These are phyloP conservation scores for Acrocephalus arundinaceus DNA, from an alignment of 2,113 vertebrate species.

Conservation along the genomic window DNA sequence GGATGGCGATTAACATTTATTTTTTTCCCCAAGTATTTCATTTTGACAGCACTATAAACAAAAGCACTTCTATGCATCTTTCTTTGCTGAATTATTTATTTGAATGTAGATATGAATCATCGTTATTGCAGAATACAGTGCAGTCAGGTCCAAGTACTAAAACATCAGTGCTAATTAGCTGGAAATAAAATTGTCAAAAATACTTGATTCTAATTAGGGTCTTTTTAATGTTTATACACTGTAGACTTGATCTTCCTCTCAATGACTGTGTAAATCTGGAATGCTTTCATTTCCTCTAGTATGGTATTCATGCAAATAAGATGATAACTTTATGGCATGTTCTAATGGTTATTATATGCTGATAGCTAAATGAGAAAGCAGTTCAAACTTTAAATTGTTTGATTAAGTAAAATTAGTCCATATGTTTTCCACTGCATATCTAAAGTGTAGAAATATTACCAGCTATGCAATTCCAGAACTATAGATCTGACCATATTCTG, in stretches of 20 bases:
- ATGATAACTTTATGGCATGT: neutral
- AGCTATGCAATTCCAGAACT: neutral
- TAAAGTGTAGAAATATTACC: neutral
- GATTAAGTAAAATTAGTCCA: neutral
- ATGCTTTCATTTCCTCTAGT: neutral
- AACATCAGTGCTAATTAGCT: slow-evolving; percentile 65
- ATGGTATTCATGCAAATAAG: neutral
- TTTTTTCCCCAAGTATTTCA: neutral
- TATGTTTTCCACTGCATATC: neutral
- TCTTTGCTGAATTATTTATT: slow-evolving; percentile 62
- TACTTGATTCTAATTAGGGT: slow-evolving; percentile 55
- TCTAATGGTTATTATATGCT: neutral
- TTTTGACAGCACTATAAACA: slow-evolving; percentile 43
- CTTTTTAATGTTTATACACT: slow-evolving; percentile 31
- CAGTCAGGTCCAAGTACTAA: slow-evolving; percentile 31
- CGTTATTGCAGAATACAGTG: neutral
- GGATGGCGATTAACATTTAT: neutral
- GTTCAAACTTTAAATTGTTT: neutral
- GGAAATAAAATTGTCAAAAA: slow-evolving; percentile 70
- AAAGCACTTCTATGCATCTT: slow-evolving; percentile 5
- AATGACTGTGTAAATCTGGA: slow-evolving; percentile 17
- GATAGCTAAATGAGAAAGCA: neutral
- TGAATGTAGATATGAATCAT: slow-evolving; percentile 47
- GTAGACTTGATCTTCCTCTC: slow-evolving; percentile 18
- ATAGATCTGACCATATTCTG: neutral